Base-by-base conservation (phyloP, 1,140 invertebrate species). In the Drosophila rhopaloa region DNA sequence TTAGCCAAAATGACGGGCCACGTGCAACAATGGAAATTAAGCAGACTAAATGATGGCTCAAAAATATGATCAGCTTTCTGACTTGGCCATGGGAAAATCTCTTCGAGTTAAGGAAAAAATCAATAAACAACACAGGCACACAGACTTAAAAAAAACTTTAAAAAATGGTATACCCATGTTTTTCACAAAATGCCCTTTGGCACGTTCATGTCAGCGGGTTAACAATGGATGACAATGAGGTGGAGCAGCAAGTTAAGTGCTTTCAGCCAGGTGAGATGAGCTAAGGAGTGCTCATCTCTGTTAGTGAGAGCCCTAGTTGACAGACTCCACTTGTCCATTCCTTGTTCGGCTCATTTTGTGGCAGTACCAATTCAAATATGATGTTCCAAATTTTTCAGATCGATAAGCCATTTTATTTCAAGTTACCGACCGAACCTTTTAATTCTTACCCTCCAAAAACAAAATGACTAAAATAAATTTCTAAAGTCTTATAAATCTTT, bases 141-240 rank as follows among this genome's bases (percentile, higher is more conserved):
- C 32, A 35, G 44, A 44, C 50, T 29, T 58, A 41, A 71, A 76
- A 16, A 66, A 54, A 14, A 43, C 3, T 14, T 14, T 10, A 32
- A 75, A 61, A 73, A 48, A 67, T 79, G 6, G 57, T 57, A 60
- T 46, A 11, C 14, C 14, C 13, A 29, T 27, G 24, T 13, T 37
- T 16, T 37, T 37, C 57, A 60, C 70, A 75, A 68, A 68, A 62
- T 63, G 86, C 79, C 82, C 79, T 90, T 90, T 68, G 73, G 83
- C 88, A 91, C 88, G 88, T 91, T 91, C 74, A 75, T 62, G 82
- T 74, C 80, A 79, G 67, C 76, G 41, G 57, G 51, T 24, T 61
- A 78, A 91, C 88, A 90, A 90, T 83, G 74, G 66, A 61, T 54
- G 70, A 70, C 54, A 61, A 56, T 50, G 46, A 16, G 14, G 40